A percentile compares a stretch with the other conserved stretches of the same genome.
phyloP scores from a whole-genome alignment of 2,797 vertebrate genomes.

The Gadopsis marmoratus region DNA sequence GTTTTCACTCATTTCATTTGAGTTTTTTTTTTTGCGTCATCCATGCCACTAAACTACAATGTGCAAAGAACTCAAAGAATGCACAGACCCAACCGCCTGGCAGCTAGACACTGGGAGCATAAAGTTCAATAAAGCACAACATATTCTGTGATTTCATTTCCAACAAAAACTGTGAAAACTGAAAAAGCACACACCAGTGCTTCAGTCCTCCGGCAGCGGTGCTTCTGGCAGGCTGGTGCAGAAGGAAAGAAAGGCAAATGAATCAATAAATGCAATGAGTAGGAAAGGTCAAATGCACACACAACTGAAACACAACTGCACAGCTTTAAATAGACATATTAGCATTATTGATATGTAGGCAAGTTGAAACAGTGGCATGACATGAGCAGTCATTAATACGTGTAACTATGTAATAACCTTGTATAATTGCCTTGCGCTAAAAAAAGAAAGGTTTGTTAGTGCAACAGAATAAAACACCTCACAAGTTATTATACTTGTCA shows the following conservation, averaged over 20 bases:
- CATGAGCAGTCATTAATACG: background rate
- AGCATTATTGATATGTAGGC: background rate
- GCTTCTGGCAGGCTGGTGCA: background rate
- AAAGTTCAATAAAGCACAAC: background rate
- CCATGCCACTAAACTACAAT: background rate
- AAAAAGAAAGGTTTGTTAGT: background rate
- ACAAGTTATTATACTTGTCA: slow-evolving; percentile 18
- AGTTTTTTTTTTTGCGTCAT: slow-evolving; percentile 13
- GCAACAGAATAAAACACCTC: background rate
- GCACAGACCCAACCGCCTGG: background rate
- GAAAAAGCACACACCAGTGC: background rate
- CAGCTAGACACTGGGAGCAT: background rate
- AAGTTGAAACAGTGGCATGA: background rate
- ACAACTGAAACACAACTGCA: background rate
- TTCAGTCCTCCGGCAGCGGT: background rate
- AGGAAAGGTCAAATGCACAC: slow-evolving; percentile 15
- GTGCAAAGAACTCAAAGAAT: background rate
- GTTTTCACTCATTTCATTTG: slow-evolving; percentile 26
- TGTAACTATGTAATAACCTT: background rate
- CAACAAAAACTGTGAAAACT: slow-evolving; percentile 8
- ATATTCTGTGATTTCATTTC: background rate
- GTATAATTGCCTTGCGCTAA: background rate
- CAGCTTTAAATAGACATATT: background rate
- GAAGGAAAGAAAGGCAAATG: background rate
- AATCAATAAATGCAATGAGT: slow-evolving; percentile 3